Evolutionary conservation across 1,140 invertebrate species (phyloP).

Genomic region (Cotesia glomerata): DNA sequence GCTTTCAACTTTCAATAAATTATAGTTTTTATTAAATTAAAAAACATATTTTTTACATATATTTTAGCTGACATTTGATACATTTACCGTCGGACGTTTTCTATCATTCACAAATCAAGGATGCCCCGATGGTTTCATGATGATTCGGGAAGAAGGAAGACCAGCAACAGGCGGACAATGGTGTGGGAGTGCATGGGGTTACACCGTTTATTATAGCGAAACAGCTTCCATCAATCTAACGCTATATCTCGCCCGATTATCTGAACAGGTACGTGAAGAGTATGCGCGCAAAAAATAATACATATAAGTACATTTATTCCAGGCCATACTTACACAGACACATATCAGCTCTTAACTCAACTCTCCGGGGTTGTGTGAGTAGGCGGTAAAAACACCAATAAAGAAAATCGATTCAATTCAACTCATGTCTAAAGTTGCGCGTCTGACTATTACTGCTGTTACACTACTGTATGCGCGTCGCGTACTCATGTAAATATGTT

Average conservation of each 20-base stretch:
- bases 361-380: too few species aligned
- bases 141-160: constrained; percentile 74
- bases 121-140: constrained; percentile 82
- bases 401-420: too few species aligned
- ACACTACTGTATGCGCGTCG: too few species aligned
- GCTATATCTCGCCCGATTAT: constrained; percentile 71
- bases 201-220: constrained; percentile 86
- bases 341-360: too few species aligned
- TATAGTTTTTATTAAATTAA: too few species aligned
- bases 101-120: constrained; percentile 77
- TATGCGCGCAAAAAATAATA: constrained; percentile 10
- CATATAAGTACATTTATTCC: not conserved
- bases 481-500: too few species aligned
- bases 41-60: not conserved
- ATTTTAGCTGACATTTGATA: constrained; percentile 74
- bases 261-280: constrained; percentile 69
- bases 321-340: not conserved
- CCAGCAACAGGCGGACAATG: constrained; percentile 79
- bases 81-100: constrained; percentile 77
- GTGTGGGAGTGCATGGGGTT: constrained; percentile 84
- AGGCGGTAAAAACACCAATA: too few species aligned
- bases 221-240: constrained; percentile 79
- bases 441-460: too few species aligned
- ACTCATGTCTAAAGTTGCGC: too few species aligned
- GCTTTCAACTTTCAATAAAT: too few species aligned